Base-by-base conservation (phyloP, 2,797 vertebrate species). In the Linurgus olivaceus region DNA sequence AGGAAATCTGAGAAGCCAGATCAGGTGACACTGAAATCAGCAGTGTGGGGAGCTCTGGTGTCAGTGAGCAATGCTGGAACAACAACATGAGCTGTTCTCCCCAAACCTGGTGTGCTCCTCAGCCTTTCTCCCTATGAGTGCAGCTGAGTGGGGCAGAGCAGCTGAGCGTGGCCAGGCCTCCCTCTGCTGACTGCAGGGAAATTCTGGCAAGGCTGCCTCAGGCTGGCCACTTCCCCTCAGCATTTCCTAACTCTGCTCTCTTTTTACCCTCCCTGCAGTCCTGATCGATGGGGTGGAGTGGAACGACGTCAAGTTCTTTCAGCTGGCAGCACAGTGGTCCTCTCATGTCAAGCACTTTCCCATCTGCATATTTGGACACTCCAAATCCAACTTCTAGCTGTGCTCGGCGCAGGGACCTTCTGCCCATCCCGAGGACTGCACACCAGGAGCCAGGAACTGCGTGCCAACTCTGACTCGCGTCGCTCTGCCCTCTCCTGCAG, bases 251-350 rank as follows among this genome's bases (percentile, higher is more conserved):
- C 85, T 71, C 44, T 81, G 15, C 29, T 86, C 86, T 92, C 47
- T 83, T 57, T 75, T 83, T 91, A 29, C 94, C 48, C 66, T 95
- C 42, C 68, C 45, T 94, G 65, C 98, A 99, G 99, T 99, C 81
- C 97, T 99, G 96, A 99, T 99, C 28, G 99, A 99, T 0, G 99
- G 99, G 3, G 98, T 99, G 40, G 99, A 99, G 96, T 99, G 99
- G 99, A 99, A 99, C 4, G 99, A 99, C 2, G 99, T 99, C 71
- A 99, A 99, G 98, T 99, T 99, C 98, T 99, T 99, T 97, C 99
- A 99, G 98, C 98, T 99, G 96, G 99, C 99, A 7, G 99, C 99
- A 35, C 99, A 99, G 97, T 99, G 99, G 99, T 99, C 99, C 21
- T 99, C 99, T 45, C 99, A 99, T 5, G 99, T 99, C 97, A 99